phyloP scores from a whole-genome alignment of 2,113 vertebrate genomes.

The Clarias batrachus region DNA sequence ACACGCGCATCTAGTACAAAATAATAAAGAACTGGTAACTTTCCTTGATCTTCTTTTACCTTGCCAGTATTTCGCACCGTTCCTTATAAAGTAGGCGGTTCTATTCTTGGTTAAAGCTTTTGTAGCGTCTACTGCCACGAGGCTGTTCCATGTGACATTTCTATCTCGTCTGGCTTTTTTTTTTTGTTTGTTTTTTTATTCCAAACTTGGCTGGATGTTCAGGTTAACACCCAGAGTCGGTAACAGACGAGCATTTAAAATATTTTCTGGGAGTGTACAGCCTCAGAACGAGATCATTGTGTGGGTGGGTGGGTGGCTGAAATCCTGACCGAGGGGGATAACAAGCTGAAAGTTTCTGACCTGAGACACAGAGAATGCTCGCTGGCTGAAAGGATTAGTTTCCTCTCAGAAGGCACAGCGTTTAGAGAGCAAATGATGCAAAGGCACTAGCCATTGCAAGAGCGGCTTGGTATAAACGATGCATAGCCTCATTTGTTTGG shows the following conservation, averaged over 20 bases:
- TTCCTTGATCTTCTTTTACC: neutral
- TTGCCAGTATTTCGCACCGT: neutral
- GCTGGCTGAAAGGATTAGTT: neutral
- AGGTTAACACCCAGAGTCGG: neutral
- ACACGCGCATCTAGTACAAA: neutral
- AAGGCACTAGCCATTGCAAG: neutral
- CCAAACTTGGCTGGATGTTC: neutral
- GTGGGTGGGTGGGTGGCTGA: conserved; percentile 7
- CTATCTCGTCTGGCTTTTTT: neutral
- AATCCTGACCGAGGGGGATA: neutral
- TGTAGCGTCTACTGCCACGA: neutral
- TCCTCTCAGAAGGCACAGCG: neutral
- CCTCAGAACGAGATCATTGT: neutral
- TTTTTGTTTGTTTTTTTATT: neutral
- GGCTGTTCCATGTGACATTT: neutral
- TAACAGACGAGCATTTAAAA: neutral
- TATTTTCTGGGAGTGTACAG: neutral
- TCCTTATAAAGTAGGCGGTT: neutral
- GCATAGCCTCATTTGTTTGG: no score
- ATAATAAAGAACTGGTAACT: neutral
- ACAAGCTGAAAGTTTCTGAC: neutral
- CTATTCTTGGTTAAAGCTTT: neutral
- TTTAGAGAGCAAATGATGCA: neutral
- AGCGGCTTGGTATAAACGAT: neutral
- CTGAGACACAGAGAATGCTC: neutral